Percentiles rank a stretch among this genome's conserved stretches.
phyloP scores from a whole-genome alignment of 2,113 vertebrate species.

The Phylloscopus whistleri region DNA sequence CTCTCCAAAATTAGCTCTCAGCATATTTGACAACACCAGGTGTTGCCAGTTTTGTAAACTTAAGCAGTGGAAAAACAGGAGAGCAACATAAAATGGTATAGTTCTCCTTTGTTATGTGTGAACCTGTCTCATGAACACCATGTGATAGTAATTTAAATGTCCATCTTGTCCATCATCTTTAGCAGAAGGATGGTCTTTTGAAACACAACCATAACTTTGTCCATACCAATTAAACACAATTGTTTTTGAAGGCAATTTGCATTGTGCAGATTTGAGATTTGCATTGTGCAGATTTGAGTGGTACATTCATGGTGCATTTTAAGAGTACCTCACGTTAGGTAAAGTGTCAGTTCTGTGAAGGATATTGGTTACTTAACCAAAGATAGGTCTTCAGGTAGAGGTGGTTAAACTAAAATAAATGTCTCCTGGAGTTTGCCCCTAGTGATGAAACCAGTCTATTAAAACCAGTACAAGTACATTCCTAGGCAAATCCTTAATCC shows the following conservation, averaged over 20 bases:
- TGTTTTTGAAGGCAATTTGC: neutral
- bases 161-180: neutral
- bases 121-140: neutral
- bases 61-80: neutral
- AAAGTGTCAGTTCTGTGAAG: neutral
- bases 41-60: neutral
- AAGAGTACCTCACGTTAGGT: neutral
- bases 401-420: neutral
- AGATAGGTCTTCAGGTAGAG: neutral
- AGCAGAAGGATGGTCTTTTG: neutral
- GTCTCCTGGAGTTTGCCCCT: neutral
- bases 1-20: neutral
- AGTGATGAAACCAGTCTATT: neutral
- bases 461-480: neutral
- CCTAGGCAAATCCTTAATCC: neutral
- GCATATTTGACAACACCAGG: accelerated
- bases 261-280: neutral
- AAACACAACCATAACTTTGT: neutral
- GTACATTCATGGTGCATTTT: neutral
- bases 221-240: neutral
- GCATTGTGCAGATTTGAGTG: neutral
- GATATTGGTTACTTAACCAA: neutral
- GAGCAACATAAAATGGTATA: neutral
- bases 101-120: neutral
- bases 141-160: neutral